Conservation (phyloP, 2,888 invertebrate genomes). For the Eristalinus aeneus region DNA sequence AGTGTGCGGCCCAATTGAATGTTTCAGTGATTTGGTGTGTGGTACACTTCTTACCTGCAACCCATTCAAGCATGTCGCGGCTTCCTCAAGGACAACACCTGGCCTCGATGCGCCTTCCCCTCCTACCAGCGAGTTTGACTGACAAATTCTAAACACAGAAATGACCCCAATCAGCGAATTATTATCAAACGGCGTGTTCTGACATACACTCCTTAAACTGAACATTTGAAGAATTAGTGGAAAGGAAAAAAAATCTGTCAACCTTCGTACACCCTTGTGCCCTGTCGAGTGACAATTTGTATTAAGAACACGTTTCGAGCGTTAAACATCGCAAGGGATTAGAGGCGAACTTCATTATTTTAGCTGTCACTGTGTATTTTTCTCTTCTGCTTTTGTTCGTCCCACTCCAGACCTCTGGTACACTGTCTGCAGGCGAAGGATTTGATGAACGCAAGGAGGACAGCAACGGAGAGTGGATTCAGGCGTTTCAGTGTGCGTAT, state of each 20-base stretch:
- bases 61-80: slow-evolving; percentile 45
- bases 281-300: slow-evolving; percentile 62
- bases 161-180: no score
- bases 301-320: slow-evolving; percentile 65
- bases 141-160: slow-evolving; percentile 38
- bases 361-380: slow-evolving; percentile 37
- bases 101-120: slow-evolving; percentile 24
- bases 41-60: slow-evolving; percentile 19
- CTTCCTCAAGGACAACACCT: slow-evolving; percentile 39
- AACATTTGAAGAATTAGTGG: no score
- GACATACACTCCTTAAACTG: no score
- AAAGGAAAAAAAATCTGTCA: background rate
- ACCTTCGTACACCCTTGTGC: background rate
- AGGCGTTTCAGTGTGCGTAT: no score
- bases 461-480: background rate
- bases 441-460: slow-evolving; percentile 40
- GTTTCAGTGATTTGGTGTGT: slow-evolving; percentile 60
- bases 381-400: background rate
- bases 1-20: slow-evolving; percentile 49
- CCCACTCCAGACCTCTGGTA: slow-evolving; percentile 22
- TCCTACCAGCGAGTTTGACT: background rate
- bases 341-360: slow-evolving; percentile 66
- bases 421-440: slow-evolving; percentile 17
- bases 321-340: slow-evolving; percentile 66
- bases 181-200: no score